Evolutionary conservation across 2,888 invertebrate species (phyloP).

Genomic region (Phania funesta): DNA sequence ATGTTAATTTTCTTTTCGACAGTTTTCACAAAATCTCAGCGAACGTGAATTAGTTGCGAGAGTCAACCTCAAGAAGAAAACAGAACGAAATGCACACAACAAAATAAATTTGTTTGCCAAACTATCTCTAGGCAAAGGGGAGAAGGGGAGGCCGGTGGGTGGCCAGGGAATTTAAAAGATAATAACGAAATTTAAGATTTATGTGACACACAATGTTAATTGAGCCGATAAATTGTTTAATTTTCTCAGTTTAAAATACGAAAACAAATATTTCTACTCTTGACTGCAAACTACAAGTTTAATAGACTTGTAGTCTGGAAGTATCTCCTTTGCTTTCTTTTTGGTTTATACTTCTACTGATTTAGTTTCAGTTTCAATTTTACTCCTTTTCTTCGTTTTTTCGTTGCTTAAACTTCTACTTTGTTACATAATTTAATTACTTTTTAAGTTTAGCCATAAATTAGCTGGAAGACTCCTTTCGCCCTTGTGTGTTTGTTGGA

Average conservation of each 20-base stretch:
- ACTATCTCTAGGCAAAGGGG: neutral
- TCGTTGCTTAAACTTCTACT: slow-evolving; percentile 3
- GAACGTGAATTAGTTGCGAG: slow-evolving; percentile 23
- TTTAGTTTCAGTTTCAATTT: slow-evolving; percentile 34
- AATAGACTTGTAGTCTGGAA: slow-evolving; percentile 27
- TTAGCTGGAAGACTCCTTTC: slow-evolving; percentile 37
- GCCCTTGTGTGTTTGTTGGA: neutral
- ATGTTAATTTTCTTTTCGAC: slow-evolving; percentile 70
- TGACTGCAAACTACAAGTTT: neutral
- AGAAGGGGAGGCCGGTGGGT: neutral
- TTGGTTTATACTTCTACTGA: neutral
- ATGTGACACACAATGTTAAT: slow-evolving; percentile 67
- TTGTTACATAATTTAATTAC: slow-evolving; percentile 64
- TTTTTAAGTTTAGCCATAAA: slow-evolving; percentile 67
- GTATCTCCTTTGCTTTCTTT: slow-evolving; percentile 34
- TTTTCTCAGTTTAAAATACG: slow-evolving; percentile 21
- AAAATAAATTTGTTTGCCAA: slow-evolving; percentile 39
- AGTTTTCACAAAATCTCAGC: slow-evolving; percentile 49
- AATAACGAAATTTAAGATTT: slow-evolving; percentile 60
- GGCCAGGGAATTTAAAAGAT: slow-evolving; percentile 31
- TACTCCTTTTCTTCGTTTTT: neutral
- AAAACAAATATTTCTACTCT: neutral
- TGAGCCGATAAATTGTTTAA: slow-evolving; percentile 67
- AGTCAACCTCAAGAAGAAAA: neutral
- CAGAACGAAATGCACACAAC: neutral